These are phyloP conservation scores for Drosophila paulistorum DNA, from an alignment of 1,140 invertebrate genomes.

Conservation along the genomic window DNA sequence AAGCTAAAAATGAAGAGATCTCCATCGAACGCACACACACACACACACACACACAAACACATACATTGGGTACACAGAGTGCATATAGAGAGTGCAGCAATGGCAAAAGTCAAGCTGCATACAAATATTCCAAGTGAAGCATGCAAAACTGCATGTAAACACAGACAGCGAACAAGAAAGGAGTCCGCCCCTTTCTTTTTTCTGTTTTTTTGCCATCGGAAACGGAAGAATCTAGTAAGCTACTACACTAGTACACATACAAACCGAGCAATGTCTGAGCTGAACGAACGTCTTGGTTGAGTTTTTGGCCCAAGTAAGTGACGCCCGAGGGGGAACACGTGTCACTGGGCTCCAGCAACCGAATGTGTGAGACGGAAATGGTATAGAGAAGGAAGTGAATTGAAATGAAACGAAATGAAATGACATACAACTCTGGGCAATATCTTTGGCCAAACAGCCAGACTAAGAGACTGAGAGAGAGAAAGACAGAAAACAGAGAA, in stretches of 20 bases:
- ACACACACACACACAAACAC: no score
- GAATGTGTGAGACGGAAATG: conserved; percentile 56
- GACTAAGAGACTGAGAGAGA: conserved; percentile 22
- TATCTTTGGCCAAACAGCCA: conserved; percentile 16
- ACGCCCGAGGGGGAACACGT: conserved; percentile 57
- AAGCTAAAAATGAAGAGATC: conserved; percentile 39
- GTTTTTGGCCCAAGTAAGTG: conserved; percentile 32
- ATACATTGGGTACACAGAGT: no score
- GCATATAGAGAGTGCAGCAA: neutral
- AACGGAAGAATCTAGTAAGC: conserved; percentile 24
- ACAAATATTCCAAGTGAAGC: conserved; percentile 60
- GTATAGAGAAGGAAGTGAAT: conserved; percentile 42
- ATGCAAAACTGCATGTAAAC: conserved; percentile 70
- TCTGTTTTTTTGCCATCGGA: neutral
- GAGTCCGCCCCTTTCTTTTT: neutral
- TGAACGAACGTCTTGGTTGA: conserved; percentile 37
- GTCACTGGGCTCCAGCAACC: conserved; percentile 59
- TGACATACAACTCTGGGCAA: conserved; percentile 54
- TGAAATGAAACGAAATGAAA: conserved; percentile 63
- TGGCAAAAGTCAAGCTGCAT: conserved; percentile 57
- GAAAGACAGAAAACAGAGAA: neutral
- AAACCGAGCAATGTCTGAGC: conserved; percentile 30
- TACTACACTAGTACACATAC: no score
- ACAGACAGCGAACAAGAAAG: conserved; percentile 50
- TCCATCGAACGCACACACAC: conserved; percentile 23